These are phyloP conservation scores for Adineta ricciae DNA, from an alignment of 2,888 invertebrate genomes.

Conservation along the genomic window DNA sequence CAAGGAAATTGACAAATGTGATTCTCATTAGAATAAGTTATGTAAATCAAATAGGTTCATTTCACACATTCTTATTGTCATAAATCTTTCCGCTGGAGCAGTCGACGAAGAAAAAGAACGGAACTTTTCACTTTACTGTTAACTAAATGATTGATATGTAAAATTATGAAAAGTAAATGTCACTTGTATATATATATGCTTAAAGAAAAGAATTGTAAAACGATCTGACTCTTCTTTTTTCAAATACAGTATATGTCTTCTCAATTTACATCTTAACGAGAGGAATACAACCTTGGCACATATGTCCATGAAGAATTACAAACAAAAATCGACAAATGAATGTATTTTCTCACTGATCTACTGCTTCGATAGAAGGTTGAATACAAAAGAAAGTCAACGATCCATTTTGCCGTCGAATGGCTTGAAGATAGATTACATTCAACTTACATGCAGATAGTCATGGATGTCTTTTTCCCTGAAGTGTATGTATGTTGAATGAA, in stretches of 20 bases:
- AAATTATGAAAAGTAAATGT: slow-evolving; percentile 11
- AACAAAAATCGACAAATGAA: no score
- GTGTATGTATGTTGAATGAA: not conserved
- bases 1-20: not conserved
- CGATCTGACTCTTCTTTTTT: not conserved
- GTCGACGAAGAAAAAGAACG: not conserved
- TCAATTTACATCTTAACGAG: not conserved
- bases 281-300: not conserved
- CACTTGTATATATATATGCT: not conserved
- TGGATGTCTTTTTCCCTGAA: not conserved
- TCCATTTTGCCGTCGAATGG: not conserved
- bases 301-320: not conserved
- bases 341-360: no score
- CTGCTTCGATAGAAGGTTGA: not conserved
- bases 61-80: not conserved
- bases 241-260: not conserved
- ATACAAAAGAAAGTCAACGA: not conserved
- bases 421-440: not conserved
- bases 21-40: not conserved
- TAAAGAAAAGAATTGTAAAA: not conserved
- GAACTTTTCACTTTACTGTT: not conserved
- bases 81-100: not conserved
- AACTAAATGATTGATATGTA: slow-evolving; percentile 2
- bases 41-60: not conserved
- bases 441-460: not conserved